phyloP scores from a whole-genome alignment of 2,113 vertebrate species.

The Tylochromis polylepis region DNA sequence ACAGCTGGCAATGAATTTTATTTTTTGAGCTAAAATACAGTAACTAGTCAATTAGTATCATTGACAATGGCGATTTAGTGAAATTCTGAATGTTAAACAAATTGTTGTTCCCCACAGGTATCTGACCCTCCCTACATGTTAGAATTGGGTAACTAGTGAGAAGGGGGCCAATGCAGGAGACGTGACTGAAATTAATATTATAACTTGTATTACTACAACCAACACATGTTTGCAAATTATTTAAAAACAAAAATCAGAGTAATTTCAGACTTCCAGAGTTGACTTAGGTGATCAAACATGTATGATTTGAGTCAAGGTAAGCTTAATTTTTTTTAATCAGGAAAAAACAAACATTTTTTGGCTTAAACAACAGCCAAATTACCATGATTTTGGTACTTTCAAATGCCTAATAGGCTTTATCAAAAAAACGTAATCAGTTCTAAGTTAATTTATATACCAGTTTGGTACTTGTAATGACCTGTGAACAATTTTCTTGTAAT shows the following conservation, averaged over 20 bases:
- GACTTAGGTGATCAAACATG: not conserved
- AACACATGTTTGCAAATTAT: not conserved
- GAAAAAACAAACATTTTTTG: not conserved
- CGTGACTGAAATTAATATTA: no score
- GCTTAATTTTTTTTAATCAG: not conserved
- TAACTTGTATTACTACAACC: no score
- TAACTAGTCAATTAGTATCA: not conserved
- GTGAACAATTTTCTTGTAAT: not conserved
- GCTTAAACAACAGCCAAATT: not conserved
- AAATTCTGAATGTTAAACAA: not conserved
- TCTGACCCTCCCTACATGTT: no score
- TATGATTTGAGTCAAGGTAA: not conserved
- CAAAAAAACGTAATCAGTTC: no score
- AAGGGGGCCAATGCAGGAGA: no score
- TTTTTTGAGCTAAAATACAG: not conserved
- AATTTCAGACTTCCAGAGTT: not conserved
- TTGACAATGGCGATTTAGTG: not conserved
- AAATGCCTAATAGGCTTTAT: not conserved
- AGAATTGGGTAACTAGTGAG: not conserved
- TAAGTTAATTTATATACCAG: no score
- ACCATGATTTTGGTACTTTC: not conserved
- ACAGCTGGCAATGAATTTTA: not conserved
- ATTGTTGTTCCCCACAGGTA: no score
- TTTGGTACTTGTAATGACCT: not conserved
- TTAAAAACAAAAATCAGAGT: not conserved